Evolutionary conservation across 1,140 invertebrate genomes (phyloP).

Genomic region (Drosophila nigrodunni): DNA sequence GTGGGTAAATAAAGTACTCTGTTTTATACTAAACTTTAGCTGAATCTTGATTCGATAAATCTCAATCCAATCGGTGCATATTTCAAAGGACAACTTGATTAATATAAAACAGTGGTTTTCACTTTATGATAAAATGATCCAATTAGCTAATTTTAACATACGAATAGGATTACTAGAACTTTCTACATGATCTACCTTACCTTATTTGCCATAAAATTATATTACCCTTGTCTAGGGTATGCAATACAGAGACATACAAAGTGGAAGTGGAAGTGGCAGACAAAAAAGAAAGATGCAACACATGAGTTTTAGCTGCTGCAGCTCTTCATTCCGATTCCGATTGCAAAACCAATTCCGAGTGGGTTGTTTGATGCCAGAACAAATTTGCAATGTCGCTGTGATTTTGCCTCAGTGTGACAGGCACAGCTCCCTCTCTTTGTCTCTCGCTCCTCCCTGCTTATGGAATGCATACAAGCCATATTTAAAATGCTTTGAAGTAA

Average conservation of each 20-base stretch:
- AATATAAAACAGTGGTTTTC: no score
- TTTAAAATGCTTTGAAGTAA: slow-evolving; percentile 73
- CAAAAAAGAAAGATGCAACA: slow-evolving; percentile 31
- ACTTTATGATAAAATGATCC: no score
- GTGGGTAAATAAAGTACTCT: no score
- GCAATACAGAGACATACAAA: neutral
- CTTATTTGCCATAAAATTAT: no score
- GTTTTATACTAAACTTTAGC: no score
- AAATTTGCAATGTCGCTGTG: slow-evolving; percentile 68
- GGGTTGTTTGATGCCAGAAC: slow-evolving; percentile 79
- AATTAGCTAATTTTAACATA: no score
- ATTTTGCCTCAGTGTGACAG: slow-evolving; percentile 60
- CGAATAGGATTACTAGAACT: no score
- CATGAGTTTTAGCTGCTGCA: slow-evolving; percentile 4
- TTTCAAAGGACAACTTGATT: no score
- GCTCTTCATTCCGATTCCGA: slow-evolving; percentile 19
- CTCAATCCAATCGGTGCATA: no score
- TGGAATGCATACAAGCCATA: slow-evolving; percentile 62
- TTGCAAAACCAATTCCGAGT: slow-evolving; percentile 53
- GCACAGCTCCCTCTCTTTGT: slow-evolving; percentile 34
- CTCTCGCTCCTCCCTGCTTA: slow-evolving; percentile 8
- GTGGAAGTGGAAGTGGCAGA: slow-evolving; percentile 5
- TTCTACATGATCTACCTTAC: no score
- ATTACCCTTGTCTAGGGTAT: no score
- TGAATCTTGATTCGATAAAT: no score